Base-by-base conservation (phyloP, 1,140 invertebrate genomes). In the Tribolium castaneum region DNA sequence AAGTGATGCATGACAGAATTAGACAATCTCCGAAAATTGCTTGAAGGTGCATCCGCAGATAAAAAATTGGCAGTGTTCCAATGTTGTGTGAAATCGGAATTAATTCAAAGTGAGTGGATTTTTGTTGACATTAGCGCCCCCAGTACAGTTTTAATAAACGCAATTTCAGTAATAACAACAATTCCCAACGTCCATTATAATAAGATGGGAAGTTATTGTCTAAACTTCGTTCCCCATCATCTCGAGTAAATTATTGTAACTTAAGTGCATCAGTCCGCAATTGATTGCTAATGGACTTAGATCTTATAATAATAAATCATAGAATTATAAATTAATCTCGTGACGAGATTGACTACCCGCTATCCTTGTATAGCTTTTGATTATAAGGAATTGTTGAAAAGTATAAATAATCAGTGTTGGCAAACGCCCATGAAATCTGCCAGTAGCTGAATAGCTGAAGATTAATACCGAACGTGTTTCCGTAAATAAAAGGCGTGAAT, bases 1-100 rank as follows among this genome's bases (percentile, higher is more conserved):
- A 66, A 66, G 59, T 66, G 59, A 66, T 35, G 59, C 59, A 66
- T 66, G 59, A 66, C 12, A 35, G 34, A 35, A n/a, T 25, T n/a
- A 14, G 54, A 12, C 22, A 66, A 66, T 66, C 25, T 12, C 30
- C 13, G 59, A 66, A 66, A 66, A 66, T 39, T 39, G 59, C 25
- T 13, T 66, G n/a, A 34, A 35, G 30, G 30, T 35, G 59, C n/a
- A 66, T 30, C 22, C 34, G 9, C 22, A 66, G 59, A 7, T 66
- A 66, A 66, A 34, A 66, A 66, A 35, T 35, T 66, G 59, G n/a
- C 7, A 66, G 35, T 14, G 59, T 66, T 9, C 59, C n/a, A 66
- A 22, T 12, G 34, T 35, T 1, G 1, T n/a, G 19, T 22, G 9
- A 59, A 25, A 59, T 59, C 10, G 14, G 54, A 59, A 59, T 59